Conservation (phyloP, 2,797 vertebrate species). For the Poliocrania exsul region DNA sequence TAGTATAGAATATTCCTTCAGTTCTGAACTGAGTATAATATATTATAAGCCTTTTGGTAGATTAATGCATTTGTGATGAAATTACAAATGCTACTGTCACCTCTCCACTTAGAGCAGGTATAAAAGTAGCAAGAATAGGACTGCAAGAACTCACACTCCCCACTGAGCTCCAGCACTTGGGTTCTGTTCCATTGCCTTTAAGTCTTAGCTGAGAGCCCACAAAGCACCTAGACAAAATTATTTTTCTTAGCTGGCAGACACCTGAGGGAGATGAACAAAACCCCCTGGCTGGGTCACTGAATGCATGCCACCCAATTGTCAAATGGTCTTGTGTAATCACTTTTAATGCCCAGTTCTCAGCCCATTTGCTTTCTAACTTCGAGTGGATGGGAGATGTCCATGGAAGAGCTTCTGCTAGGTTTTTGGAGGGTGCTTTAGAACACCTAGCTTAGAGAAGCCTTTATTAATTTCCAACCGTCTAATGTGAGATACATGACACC, state of each 20-base stretch:
- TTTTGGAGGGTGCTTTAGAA: background rate
- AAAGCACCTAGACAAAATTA: background rate
- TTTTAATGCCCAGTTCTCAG: background rate
- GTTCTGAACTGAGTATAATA: background rate
- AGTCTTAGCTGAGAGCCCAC: background rate
- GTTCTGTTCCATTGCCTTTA: background rate
- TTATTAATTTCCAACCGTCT: background rate
- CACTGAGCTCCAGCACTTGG: fast-evolving
- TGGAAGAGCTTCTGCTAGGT: background rate
- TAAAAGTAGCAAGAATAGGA: background rate
- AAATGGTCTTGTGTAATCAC: background rate
- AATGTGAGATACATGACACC: background rate
- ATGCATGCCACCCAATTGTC: background rate
- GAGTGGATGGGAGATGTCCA: background rate
- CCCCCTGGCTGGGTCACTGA: fast-evolving
- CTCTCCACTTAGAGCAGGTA: background rate
- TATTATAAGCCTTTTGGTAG: background rate
- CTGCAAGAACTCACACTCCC: background rate
- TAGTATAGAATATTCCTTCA: background rate
- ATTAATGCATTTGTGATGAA: background rate
- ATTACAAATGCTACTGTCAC: background rate
- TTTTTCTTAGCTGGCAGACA: background rate
- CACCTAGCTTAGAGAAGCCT: background rate
- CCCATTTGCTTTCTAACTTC: background rate
- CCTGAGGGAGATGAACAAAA: background rate